A percentile compares a stretch with the other conserved stretches of the same genome.
Evolutionary conservation across 2,113 vertebrate genomes (phyloP).

Genomic region (Chlorocebus sabaeus): DNA sequence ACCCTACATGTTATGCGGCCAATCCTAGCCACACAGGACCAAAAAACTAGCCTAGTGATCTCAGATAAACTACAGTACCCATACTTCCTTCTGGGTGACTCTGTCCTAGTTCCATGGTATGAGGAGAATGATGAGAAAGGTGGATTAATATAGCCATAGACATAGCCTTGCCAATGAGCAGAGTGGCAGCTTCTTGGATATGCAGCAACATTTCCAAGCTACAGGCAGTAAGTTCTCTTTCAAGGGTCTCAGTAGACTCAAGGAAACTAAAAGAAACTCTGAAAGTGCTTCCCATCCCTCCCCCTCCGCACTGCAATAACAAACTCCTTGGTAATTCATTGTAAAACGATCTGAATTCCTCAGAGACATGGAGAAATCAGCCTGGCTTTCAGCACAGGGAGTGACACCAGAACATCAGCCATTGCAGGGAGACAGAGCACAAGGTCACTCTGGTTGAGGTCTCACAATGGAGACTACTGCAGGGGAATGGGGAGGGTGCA

Average conservation of each 20-base stretch:
- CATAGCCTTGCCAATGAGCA: neutral
- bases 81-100: neutral
- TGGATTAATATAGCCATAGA: neutral
- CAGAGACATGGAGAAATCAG: neutral
- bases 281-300: neutral
- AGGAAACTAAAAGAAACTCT: neutral
- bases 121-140: neutral
- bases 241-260: neutral
- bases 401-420: neutral
- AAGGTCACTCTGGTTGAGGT: neutral
- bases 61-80: neutral
- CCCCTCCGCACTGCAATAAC: neutral
- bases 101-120: neutral
- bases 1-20: neutral
- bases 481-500: accelerated
- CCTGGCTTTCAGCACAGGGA: neutral
- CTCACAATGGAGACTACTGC: accelerated
- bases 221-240: neutral
- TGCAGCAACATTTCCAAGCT: neutral
- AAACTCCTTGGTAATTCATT: neutral
- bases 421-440: neutral
- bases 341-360: neutral
- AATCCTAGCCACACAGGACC: neutral
- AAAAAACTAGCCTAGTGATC: neutral
- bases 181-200: neutral